Evolutionary conservation across 1,140 invertebrate genomes (phyloP).

Genomic region (Euglossa dilemma): DNA sequence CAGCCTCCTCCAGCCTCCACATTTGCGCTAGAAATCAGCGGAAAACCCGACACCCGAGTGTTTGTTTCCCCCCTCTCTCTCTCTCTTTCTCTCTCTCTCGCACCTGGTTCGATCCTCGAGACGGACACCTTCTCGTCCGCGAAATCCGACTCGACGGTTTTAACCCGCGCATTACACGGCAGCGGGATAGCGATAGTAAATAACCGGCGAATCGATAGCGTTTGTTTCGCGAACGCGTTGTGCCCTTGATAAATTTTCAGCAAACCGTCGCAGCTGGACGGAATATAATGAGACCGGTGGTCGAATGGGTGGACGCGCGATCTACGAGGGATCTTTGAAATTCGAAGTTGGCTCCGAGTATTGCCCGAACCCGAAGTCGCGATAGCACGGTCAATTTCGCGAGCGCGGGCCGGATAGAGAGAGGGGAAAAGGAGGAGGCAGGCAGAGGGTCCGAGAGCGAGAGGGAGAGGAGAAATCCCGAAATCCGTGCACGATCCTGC

Average conservation of each 20-base stretch:
- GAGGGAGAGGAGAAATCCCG: background rate
- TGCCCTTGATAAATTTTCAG: constrained; percentile 46
- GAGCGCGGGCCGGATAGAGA: background rate
- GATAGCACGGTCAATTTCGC: constrained; percentile 22
- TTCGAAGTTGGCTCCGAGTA: background rate
- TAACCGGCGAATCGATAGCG: constrained; percentile 45
- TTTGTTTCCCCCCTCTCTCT: no score
- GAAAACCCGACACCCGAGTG: no score
- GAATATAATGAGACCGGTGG: background rate
- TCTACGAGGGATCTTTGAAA: background rate
- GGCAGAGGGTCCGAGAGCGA: background rate
- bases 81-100: no score
- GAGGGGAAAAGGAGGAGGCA: background rate
- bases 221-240: constrained; percentile 28
- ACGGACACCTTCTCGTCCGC: no score
- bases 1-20: background rate
- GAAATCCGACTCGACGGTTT: no score
- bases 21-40: background rate
- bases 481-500: constrained; percentile 11
- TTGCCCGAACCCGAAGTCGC: background rate
- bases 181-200: constrained; percentile 31
- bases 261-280: background rate
- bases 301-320: background rate
- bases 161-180: no score
- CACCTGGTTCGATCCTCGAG: no score